These are phyloP conservation scores for Pediacus dermestoides DNA, from an alignment of 2,888 invertebrate genomes.

Conservation along the genomic window DNA sequence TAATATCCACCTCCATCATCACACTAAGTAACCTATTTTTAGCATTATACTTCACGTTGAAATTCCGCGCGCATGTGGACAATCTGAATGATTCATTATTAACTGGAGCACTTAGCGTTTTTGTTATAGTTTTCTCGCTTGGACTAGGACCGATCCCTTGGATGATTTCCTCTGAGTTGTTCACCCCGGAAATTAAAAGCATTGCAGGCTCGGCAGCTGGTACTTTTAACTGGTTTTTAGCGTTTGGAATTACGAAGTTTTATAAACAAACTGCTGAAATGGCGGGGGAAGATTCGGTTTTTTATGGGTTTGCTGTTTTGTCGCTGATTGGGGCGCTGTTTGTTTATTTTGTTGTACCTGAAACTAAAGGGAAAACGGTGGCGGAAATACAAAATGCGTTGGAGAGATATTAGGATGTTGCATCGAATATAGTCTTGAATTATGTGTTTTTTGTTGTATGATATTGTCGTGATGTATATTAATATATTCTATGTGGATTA, in stretches of 20 bases:
- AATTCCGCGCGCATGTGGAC: constrained; percentile 40
- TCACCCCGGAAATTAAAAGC: constrained; percentile 74
- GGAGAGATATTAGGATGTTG: constrained; percentile 2
- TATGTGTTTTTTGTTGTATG: too few species aligned
- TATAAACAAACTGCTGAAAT: constrained; percentile 57
- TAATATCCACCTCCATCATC: constrained; percentile 70
- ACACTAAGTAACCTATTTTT: constrained; percentile 65
- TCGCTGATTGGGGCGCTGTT: constrained; percentile 65
- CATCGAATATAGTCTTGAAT: too few species aligned
- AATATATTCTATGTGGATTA: too few species aligned
- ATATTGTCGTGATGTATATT: too few species aligned
- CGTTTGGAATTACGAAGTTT: constrained; percentile 75
- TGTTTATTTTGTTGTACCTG: constrained; percentile 43
- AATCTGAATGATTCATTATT: constrained; percentile 63
- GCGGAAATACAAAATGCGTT: constrained; percentile 39
- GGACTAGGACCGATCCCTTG: constrained; percentile 88
- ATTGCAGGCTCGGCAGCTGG: constrained; percentile 75
- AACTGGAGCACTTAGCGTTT: constrained; percentile 67
- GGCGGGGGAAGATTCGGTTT: constrained; percentile 63
- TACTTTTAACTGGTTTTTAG: constrained; percentile 77
- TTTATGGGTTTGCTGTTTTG: constrained; percentile 70
- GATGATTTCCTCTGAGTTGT: constrained; percentile 81
- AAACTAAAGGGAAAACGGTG: constrained; percentile 44
- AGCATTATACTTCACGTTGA: constrained; percentile 65
- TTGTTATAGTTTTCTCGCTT: constrained; percentile 75